Percentiles rank a stretch among this genome's conserved stretches.
Conservation (phyloP, 2,888 invertebrate species). For the Epinotia demarniana region DNA sequence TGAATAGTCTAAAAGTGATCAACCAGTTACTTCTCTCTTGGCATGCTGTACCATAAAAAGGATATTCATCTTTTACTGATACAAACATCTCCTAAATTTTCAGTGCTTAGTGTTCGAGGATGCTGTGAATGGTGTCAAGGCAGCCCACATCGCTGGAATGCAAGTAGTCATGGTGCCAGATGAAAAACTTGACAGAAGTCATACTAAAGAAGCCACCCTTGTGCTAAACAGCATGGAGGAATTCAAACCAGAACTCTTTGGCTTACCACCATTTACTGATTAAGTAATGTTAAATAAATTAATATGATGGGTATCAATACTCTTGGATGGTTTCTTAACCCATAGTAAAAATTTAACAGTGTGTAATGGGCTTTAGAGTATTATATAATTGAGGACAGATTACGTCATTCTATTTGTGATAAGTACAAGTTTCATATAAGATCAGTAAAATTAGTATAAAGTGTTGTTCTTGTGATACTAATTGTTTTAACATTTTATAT, state of each 20-base stretch:
- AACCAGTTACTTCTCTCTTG: too few species aligned
- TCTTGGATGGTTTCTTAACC: neutral
- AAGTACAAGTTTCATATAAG: neutral
- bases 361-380: slow-evolving; percentile 21
- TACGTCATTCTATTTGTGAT: slow-evolving; percentile 6
- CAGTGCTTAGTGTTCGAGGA: slow-evolving; percentile 96
- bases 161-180: slow-evolving; percentile 94
- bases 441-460: slow-evolving; percentile 6
- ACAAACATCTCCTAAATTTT: slow-evolving; percentile 35
- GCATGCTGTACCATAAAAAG: neutral
- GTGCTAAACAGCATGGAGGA: slow-evolving; percentile 90
- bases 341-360: slow-evolving; percentile 6
- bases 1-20: too few species aligned
- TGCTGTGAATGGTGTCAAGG: slow-evolving; percentile 93
- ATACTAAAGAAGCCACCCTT: slow-evolving; percentile 85
- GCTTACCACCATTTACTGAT: slow-evolving; percentile 88
- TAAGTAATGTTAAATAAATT: slow-evolving; percentile 50
- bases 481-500: slow-evolving; percentile 11
- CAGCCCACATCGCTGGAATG: slow-evolving; percentile 92
- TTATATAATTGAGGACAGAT: slow-evolving; percentile 30
- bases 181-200: slow-evolving; percentile 60
- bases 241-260: slow-evolving; percentile 93
- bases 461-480: slow-evolving; percentile 13
- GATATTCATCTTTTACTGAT: neutral
- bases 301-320: neutral